Conservation (phyloP, 2,888 invertebrate species). For the Cerceris rybyensis region DNA sequence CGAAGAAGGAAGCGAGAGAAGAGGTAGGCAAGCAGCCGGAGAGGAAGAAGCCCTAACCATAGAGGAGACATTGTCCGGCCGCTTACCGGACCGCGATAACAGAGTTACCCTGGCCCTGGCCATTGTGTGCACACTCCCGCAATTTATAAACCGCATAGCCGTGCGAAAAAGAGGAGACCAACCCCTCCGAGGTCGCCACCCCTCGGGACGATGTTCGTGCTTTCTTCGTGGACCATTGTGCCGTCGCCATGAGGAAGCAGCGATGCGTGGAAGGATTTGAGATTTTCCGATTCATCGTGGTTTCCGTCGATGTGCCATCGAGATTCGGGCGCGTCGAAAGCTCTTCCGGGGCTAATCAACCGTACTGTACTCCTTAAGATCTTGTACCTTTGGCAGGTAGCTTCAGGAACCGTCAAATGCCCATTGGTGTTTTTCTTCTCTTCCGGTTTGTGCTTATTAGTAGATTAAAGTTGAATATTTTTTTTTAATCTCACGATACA, state of each 20-base stretch:
- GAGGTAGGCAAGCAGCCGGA: conserved; percentile 8
- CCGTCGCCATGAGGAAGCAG: conserved; percentile 38
- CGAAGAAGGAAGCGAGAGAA: conserved; percentile 28
- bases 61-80: conserved; percentile 73
- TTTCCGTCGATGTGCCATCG: conserved; percentile 17
- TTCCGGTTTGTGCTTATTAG: background rate
- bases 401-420: conserved; percentile 8
- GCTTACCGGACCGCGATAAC: conserved; percentile 80
- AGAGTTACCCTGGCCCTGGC: conserved; percentile 72
- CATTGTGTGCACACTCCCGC: conserved; percentile 68
- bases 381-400: background rate
- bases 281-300: conserved; percentile 45
- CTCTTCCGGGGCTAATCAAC: conserved; percentile 56
- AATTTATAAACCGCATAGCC: conserved; percentile 70
- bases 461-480: background rate
- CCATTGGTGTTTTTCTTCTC: background rate
- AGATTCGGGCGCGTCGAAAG: conserved; percentile 46
- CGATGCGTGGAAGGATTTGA: conserved; percentile 47
- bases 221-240: conserved; percentile 42
- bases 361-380: conserved; percentile 22
- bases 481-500: background rate
- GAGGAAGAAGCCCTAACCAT: conserved; percentile 45
- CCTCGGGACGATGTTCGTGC: conserved; percentile 2
- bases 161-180: conserved; percentile 54
- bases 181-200: conserved; percentile 25